Conservation (phyloP, 92 coral and sea anemone species). For the Epizoanthus stellaris region DNA sequence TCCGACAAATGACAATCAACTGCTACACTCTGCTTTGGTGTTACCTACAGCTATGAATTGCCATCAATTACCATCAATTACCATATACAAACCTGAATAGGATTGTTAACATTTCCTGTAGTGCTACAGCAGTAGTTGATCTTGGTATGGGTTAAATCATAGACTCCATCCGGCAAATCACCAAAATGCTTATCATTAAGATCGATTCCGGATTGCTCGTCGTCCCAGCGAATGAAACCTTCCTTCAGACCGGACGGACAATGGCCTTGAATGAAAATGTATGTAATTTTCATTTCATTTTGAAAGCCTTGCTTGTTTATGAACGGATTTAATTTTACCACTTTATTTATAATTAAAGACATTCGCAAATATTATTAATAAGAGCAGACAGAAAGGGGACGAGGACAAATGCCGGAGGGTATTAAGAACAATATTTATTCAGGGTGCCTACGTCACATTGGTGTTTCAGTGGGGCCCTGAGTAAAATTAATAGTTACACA, state of each 20-base stretch:
- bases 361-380: too few relatives aligned
- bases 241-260: slow-evolving; percentile 94
- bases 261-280: slow-evolving; percentile 60
- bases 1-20: slow-evolving; percentile 72
- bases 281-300: neutral
- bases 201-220: slow-evolving; percentile 93
- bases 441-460: too few relatives aligned
- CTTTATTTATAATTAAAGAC: too few relatives aligned
- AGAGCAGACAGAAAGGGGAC: too few relatives aligned
- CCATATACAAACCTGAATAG: slow-evolving; percentile 58
- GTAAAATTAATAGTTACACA: too few relatives aligned
- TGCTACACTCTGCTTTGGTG: too few relatives aligned
- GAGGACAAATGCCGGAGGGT: too few relatives aligned
- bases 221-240: slow-evolving; percentile 98
- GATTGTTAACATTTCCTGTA: slow-evolving; percentile 92
- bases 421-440: too few relatives aligned
- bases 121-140: slow-evolving; percentile 98
- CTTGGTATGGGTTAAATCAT: slow-evolving; percentile 85
- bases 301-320: neutral
- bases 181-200: slow-evolving; percentile 80
- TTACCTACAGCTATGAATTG: too few relatives aligned
- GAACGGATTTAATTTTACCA: too few relatives aligned
- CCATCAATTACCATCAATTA: slow-evolving; percentile 1
- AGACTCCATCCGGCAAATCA: slow-evolving; percentile 89
- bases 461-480: too few relatives aligned